Percentiles rank a stretch among this genome's conserved stretches.
Evolutionary conservation across 2,888 invertebrate species (phyloP).

Genomic region (Amphipoea oculea): DNA sequence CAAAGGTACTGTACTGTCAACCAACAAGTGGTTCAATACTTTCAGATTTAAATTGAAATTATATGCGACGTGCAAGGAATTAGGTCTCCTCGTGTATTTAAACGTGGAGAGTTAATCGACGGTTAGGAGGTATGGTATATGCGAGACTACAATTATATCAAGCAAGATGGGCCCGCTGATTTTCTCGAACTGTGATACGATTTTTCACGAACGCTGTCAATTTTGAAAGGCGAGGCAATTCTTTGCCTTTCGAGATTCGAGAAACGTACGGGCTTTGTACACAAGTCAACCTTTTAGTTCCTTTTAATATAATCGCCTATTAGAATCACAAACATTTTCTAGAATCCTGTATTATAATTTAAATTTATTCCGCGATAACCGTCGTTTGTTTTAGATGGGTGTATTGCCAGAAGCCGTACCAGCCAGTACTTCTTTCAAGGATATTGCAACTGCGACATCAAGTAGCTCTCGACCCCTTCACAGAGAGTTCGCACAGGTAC

Average conservation of each 20-base stretch:
- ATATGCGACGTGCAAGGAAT: neutral
- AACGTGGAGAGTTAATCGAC: neutral
- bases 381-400: constrained; percentile 9
- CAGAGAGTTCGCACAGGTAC: neutral
- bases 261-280: neutral
- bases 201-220: neutral
- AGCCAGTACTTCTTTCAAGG: neutral
- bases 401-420: neutral
- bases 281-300: neutral
- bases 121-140: neutral
- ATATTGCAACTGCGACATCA: neutral
- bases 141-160: neutral
- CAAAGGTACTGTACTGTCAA: constrained; percentile 4
- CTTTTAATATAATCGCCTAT: neutral
- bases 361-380: neutral
- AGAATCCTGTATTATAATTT: neutral
- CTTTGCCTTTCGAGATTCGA: neutral
- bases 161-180: neutral
- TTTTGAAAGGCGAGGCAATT: neutral
- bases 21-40: neutral
- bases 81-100: neutral
- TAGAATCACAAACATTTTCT: neutral
- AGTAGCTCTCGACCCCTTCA: neutral
- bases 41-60: neutral
- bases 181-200: neutral